Conservation (phyloP, 2,888 invertebrate genomes). For the Tethea ocularis region DNA sequence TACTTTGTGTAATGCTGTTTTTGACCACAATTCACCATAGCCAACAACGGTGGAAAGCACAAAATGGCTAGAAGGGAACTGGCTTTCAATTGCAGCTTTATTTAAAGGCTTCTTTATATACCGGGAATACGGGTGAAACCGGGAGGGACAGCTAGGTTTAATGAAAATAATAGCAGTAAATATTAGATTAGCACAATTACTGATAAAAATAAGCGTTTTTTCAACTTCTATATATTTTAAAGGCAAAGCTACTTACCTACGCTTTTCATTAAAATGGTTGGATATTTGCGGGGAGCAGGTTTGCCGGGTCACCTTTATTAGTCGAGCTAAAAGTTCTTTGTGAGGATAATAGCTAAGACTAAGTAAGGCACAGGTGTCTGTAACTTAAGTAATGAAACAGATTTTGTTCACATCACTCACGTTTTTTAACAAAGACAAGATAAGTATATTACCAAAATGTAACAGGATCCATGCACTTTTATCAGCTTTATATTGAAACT, state of each 20-base stretch:
- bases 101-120: no score
- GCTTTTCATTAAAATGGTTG: background rate
- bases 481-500: no score
- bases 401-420: background rate
- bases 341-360: background rate
- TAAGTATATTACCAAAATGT: background rate
- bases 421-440: background rate
- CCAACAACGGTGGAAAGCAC: no score
- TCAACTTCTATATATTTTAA: background rate
- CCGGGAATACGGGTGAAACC: no score
- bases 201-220: background rate
- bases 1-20: no score
- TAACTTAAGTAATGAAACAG: background rate
- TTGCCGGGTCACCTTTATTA: background rate
- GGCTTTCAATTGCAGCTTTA: no score
- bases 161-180: no score
- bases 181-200: constrained; percentile 9
- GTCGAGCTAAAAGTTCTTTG: background rate
- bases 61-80: no score
- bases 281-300: background rate
- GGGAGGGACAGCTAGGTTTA: no score
- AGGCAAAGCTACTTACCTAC: background rate
- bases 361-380: background rate
- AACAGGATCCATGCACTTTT: no score
- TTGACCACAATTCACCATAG: no score